These are phyloP conservation scores for Drosophila simulans DNA, from an alignment of 1,140 invertebrate species.

Conservation along the genomic window DNA sequence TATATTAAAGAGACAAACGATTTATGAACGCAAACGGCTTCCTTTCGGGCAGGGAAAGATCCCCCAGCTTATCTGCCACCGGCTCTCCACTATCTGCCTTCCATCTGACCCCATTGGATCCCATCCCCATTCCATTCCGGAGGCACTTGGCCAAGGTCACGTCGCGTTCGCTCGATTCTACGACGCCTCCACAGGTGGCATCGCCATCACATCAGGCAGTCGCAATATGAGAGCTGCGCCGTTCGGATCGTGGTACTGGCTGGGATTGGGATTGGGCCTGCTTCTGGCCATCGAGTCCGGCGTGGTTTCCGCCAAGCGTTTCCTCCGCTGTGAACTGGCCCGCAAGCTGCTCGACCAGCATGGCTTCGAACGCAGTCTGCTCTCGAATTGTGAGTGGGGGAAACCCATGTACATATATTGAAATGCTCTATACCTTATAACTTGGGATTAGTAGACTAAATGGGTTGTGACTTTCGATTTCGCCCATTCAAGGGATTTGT, in stretches of 20 bases:
- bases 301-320: slow-evolving; percentile 45
- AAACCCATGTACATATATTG: background rate
- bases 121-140: background rate
- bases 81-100: slow-evolving; percentile 4
- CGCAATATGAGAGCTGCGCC: slow-evolving; percentile 54
- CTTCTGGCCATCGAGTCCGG: background rate
- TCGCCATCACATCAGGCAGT: slow-evolving; percentile 22
- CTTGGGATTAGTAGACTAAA: too few relatives aligned
- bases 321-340: slow-evolving; percentile 61
- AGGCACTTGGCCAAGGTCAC: slow-evolving; percentile 23
- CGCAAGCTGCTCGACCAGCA: slow-evolving; percentile 57
- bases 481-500: slow-evolving; percentile 87
- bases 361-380: slow-evolving; percentile 60
- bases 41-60: too few relatives aligned
- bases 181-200: too few relatives aligned
- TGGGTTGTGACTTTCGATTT: background rate
- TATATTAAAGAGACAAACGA: slow-evolving; percentile 22
- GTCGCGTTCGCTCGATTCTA: background rate
- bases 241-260: slow-evolving; percentile 31
- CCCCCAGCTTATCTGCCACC: slow-evolving; percentile 1
- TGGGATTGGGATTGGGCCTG: slow-evolving; percentile 32
- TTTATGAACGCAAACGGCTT: slow-evolving; percentile 1
- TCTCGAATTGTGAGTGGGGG: slow-evolving; percentile 53
- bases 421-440: too few relatives aligned
- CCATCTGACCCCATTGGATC: slow-evolving; percentile 8